Conservation (phyloP, 2,888 invertebrate genomes). For the Drosophila quinaria region DNA sequence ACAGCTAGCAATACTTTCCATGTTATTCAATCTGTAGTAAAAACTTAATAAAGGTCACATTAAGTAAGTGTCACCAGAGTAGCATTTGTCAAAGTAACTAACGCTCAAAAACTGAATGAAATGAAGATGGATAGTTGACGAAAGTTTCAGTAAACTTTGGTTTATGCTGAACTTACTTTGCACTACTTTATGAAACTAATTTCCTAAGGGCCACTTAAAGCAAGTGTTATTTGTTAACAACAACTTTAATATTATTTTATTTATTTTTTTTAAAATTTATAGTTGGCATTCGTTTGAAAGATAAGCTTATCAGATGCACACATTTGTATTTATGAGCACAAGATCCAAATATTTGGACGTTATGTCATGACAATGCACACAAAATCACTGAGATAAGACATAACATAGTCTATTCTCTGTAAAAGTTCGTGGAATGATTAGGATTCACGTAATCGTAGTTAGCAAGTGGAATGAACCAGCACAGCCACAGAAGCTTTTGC, state of each 20-base stretch:
- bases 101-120: not conserved
- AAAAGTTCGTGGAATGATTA: not conserved
- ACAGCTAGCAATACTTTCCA: not conserved
- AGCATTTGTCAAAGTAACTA: not conserved
- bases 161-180: not conserved
- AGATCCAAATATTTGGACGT: slow-evolving; percentile 65
- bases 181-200: slow-evolving; percentile 3
- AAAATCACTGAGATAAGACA: slow-evolving; percentile 24
- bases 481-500: slow-evolving; percentile 28
- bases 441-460: slow-evolving; percentile 8
- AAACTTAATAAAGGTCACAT: not conserved
- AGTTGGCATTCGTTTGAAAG: slow-evolving; percentile 21
- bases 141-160: not conserved
- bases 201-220: not conserved
- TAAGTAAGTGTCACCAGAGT: not conserved
- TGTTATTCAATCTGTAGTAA: not conserved
- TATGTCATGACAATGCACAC: slow-evolving; percentile 48
- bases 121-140: not conserved
- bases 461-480: slow-evolving; percentile 13
- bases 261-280: not conserved
- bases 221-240: slow-evolving; percentile 19
- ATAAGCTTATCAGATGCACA: slow-evolving; percentile 63
- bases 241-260: not conserved
- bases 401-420: not conserved
- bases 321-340: slow-evolving; percentile 50